phyloP scores from a whole-genome alignment of 2,797 vertebrate genomes.

The Pogoniulus pusillus region DNA sequence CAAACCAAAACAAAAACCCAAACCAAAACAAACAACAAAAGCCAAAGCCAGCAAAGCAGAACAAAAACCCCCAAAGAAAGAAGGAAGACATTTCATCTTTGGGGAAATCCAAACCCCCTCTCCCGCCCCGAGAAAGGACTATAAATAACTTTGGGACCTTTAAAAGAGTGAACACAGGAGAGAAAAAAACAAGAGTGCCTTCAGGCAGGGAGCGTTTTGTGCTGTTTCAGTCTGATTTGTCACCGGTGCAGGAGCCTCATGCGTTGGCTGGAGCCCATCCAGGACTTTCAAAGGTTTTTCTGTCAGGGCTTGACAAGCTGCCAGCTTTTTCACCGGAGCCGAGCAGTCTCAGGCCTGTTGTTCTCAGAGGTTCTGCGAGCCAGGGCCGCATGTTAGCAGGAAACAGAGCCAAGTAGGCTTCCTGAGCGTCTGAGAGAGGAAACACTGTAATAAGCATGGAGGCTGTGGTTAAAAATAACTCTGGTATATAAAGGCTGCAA shows the following conservation, averaged over 20 bases:
- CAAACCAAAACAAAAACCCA: neutral
- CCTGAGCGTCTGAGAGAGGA: conserved; percentile 92
- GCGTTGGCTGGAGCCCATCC: conserved; percentile 71
- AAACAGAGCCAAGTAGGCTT: conserved; percentile 92
- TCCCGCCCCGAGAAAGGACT: conserved; percentile 29
- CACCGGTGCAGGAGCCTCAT: conserved; percentile 61
- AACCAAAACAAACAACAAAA: neutral
- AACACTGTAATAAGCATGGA: conserved; percentile 90
- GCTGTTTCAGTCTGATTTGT: conserved; percentile 55
- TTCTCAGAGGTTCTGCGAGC: conserved; percentile 86
- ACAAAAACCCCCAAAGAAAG: conserved; percentile 21
- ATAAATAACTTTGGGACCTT: conserved; percentile 59
- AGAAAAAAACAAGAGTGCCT: neutral
- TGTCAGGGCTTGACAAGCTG: conserved; percentile 76
- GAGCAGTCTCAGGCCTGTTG: conserved; percentile 86
- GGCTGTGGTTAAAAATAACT: conserved; percentile 96
- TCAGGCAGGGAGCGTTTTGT: conserved; percentile 51
- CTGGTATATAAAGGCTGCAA: conserved; percentile 87
- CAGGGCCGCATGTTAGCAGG: conserved; percentile 89
- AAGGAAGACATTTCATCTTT: conserved; percentile 55
- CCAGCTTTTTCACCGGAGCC: conserved; percentile 75
- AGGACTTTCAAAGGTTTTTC: conserved; percentile 74
- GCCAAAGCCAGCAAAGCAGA: neutral
- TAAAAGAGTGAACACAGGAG: conserved; percentile 29
- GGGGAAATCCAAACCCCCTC: conserved; percentile 54